A percentile compares a stretch with the other conserved stretches of the same genome.
phyloP scores from a whole-genome alignment of 2,888 invertebrate species.

The Drosophila subquinaria region DNA sequence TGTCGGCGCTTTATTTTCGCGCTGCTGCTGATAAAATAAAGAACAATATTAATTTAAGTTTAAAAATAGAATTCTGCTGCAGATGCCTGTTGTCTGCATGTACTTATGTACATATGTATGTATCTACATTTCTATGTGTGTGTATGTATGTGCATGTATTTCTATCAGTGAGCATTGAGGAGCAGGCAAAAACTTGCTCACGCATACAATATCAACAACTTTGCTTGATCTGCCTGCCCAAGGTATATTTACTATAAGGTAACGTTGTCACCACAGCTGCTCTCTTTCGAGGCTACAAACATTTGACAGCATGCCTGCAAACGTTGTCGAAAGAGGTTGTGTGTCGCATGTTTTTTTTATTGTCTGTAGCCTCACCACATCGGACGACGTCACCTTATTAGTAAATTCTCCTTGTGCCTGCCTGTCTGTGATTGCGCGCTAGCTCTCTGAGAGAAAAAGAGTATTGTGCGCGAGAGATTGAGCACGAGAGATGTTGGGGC shows the following conservation, averaged over 20 bases:
- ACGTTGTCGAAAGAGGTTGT: too few species aligned
- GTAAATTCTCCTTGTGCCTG: too few species aligned
- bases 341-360: too few species aligned
- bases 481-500: constrained; percentile 38
- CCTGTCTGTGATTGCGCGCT: constrained; percentile 62
- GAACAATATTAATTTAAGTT: constrained; percentile 83
- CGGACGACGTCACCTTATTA: too few species aligned
- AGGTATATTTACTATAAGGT: too few species aligned
- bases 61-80: constrained; percentile 81
- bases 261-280: too few species aligned
- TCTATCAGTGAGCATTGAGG: constrained; percentile 44
- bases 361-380: too few species aligned
- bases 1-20: constrained; percentile 69
- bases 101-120: constrained; percentile 1
- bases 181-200: constrained; percentile 60
- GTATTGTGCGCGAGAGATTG: constrained; percentile 18
- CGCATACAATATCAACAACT: constrained; percentile 49
- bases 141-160: constrained; percentile 15
- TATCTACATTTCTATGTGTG: constrained; percentile 22
- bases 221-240: constrained; percentile 57
- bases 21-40: constrained; percentile 82
- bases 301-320: too few species aligned
- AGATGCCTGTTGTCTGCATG: constrained; percentile 72
- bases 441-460: constrained; percentile 32
- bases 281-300: too few species aligned